Base-by-base conservation (phyloP, 2,797 vertebrate genomes). In the Orestias chungarensis region DNA sequence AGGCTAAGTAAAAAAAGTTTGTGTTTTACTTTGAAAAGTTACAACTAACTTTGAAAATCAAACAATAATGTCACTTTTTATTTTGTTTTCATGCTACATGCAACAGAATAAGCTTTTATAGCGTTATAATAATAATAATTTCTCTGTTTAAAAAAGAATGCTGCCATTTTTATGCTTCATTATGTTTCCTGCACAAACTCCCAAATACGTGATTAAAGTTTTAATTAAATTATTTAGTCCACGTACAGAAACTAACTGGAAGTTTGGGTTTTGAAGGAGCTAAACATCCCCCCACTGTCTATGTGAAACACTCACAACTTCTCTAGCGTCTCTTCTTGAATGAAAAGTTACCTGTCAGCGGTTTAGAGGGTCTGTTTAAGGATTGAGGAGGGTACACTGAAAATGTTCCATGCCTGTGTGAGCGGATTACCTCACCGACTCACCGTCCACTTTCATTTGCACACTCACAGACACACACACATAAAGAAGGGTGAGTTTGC, bases 401-500 rank as follows among this genome's bases (percentile, higher is more conserved):
- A 85, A 78, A 82, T 73, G 20, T 27, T 54, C 61, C 70, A 23
- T 47, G 52, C 57, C 69, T 76, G 52, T 15, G 47, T 70, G 70
- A 57, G 49, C 68, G 66, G 64, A 74, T 23, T 68, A 40, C n/a
- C 42, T 70, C 47, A 15, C 25, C 17, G 65, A 66, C 61, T 70
- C 59, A 42, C 75, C 70, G 33, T 64, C 44, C 61, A 52, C 55
- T 75, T 73, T 55, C 64, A 43, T 44, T 66, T 17, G 43, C 35
- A 50, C 47, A 3, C 72, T 15, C 67, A 31, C 71, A 47, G 50
- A 62, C 18, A 50, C 77, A 67, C 68, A 71, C 78, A 75, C 73
- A 82, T 42, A 82, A 57, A 71, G 54, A 66, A 68, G 73, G 49
- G 76, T 29, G 6, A 23, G 70, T 92, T 90, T 69, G 66, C 86